Evolutionary conservation across 1,140 invertebrate genomes (phyloP), one percentile per base, ranked within the genome.

Genomic region (Solen grandis): DNA sequence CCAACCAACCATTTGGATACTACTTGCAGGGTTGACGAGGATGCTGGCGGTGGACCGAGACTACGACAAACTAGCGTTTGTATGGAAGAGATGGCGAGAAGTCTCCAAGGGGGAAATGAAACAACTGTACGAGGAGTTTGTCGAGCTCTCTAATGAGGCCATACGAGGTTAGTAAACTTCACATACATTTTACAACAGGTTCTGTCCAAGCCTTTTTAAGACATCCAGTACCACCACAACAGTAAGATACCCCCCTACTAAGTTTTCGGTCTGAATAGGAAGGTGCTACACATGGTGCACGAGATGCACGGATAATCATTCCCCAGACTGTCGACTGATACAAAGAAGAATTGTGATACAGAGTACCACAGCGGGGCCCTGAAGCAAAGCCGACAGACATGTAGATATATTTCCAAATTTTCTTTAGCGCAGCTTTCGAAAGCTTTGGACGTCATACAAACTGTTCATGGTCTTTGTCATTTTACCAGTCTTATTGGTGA

Each of bases 71-170:
- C 60, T 89, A 57, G 16, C 57, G 16, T 25, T 73, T 41, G 84
- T 66, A 4, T 98, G 97, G 97, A 93, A 93, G 84, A 94, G 95
- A 72, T 97, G 96, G 95, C 93, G 96, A 63, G 95, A 97, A 75
- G 93, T 91, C 1, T 92, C 94, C 16, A 97, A 96, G 1, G 95
- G 95, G 19, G 95, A 95, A 35, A 93, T 97, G 84, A 95, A 94
- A 88, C 94, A 95, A 69, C 94, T 95, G 73, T 98, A 95, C 84
- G 94, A 95, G 89, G 93, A 95, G 93, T 97, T 96, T 86, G 94
- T 96, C 0, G 94, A 96, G 82, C 91, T 97, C n/a, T 94, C 95
- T 0, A 97, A 97, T 91, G 94, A 96, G 91, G 96, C 96, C 0
- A 95, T 96, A 3, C 93, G 66, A 35, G 77, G 69, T 80, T 54